A percentile compares a stretch with the other conserved stretches of the same genome.
These are phyloP conservation scores for Centropus unirufus DNA, from an alignment of 2,113 vertebrate species.

Conservation along the genomic window DNA sequence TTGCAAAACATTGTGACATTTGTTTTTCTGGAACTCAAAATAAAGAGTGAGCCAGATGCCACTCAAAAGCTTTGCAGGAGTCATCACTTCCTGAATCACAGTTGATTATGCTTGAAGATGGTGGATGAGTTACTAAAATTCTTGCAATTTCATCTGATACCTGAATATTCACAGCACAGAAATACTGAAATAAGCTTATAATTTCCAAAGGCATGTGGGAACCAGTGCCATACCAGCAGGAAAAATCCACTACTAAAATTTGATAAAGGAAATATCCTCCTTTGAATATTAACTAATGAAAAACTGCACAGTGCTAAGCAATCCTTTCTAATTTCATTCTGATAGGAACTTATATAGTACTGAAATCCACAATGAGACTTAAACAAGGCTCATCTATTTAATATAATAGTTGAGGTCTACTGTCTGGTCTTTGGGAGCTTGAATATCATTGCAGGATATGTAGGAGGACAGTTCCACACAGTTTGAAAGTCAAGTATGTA, in stretches of 20 bases:
- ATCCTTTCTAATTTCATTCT: slow-evolving; percentile 22
- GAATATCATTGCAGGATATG: not conserved
- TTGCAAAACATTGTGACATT: not conserved
- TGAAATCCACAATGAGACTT: not conserved
- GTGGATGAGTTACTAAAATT: slow-evolving; percentile 14
- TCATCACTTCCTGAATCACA: not conserved
- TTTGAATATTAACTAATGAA: slow-evolving; percentile 38
- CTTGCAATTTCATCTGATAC: not conserved
- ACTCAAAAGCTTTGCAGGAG: not conserved
- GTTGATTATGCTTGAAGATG: not conserved
- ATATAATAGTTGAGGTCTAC: not conserved
- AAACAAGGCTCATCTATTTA: not conserved
- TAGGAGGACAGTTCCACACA: not conserved
- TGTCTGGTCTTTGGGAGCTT: not conserved
- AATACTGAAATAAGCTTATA: not conserved
- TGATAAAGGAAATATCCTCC: slow-evolving; percentile 21
- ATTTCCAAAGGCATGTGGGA: not conserved
- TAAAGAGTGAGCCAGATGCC: not conserved
- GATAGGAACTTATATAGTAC: not conserved
- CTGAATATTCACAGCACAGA: not conserved
- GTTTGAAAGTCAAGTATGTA: not conserved
- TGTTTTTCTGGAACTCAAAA: not conserved
- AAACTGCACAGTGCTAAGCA: slow-evolving; percentile 13
- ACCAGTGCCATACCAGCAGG: not conserved
- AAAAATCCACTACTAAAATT: not conserved